Conservation (phyloP, 2,113 vertebrate genomes). For the Gobiocypris rarus region DNA sequence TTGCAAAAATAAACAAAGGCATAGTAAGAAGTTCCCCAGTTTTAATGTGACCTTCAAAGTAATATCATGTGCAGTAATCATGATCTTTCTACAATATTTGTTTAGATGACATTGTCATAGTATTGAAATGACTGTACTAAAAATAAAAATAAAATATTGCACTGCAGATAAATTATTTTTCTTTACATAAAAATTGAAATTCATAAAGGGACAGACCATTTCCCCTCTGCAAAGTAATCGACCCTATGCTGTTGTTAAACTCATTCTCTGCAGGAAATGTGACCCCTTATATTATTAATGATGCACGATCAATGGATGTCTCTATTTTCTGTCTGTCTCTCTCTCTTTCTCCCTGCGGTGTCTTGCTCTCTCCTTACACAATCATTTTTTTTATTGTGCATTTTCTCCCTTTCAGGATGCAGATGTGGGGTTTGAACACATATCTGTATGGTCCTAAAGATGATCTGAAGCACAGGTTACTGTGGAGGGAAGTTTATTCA, state of each 20-base stretch:
- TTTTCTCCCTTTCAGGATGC: slow-evolving; percentile 72
- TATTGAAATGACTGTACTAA: background rate
- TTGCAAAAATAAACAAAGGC: background rate
- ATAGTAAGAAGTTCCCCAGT: background rate
- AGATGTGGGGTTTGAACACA: slow-evolving; percentile 80
- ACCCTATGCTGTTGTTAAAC: slow-evolving; percentile 23
- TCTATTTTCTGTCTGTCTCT: background rate
- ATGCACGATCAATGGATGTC: slow-evolving; percentile 32
- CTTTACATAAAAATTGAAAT: background rate
- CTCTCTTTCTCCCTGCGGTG: background rate
- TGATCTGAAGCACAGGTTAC: slow-evolving; percentile 85
- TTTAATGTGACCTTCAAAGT: background rate
- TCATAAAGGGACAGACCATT: background rate
- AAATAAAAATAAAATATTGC: background rate
- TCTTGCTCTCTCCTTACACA: background rate
- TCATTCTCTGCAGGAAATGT: slow-evolving; percentile 30
- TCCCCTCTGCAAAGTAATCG: slow-evolving; percentile 24
- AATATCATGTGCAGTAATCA: background rate
- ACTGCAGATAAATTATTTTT: background rate
- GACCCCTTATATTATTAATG: slow-evolving; percentile 44
- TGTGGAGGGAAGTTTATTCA: slow-evolving; percentile 88
- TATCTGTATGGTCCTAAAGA: slow-evolving; percentile 88
- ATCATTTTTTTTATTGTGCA: background rate
- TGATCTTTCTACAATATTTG: background rate
- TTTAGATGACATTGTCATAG: background rate